These are phyloP conservation scores for Avahi laniger DNA, from an alignment of 2,797 vertebrate genomes.

Conservation along the genomic window DNA sequence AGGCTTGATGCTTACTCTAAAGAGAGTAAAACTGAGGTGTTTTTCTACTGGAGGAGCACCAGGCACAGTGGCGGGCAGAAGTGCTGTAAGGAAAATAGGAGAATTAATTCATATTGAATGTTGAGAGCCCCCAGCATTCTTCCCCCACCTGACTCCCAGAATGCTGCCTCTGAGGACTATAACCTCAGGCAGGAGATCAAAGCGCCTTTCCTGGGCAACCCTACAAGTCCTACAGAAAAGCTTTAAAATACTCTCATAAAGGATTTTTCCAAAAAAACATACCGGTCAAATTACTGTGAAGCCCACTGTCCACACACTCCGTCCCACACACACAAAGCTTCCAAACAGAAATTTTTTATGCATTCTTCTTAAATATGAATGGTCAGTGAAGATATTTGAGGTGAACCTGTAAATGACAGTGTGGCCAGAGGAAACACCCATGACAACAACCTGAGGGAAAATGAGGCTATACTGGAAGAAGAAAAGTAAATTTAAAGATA, in stretches of 20 bases:
- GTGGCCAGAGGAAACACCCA: neutral
- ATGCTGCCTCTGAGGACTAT: neutral
- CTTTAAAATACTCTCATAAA: neutral
- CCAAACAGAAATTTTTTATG: neutral
- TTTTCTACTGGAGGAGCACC: neutral
- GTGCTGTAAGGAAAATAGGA: neutral
- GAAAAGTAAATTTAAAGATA: neutral
- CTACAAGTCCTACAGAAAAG: neutral
- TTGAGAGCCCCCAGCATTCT: neutral
- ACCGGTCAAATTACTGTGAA: neutral
- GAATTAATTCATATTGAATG: neutral
- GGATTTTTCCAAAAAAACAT: neutral
- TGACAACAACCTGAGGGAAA: neutral
- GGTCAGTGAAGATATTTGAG: neutral
- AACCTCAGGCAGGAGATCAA: neutral
- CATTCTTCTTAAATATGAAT: neutral
- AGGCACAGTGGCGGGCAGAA: neutral
- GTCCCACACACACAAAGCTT: neutral
- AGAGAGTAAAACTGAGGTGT: neutral
- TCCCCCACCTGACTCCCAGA: neutral
- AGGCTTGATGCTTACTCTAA: neutral
- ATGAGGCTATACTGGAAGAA: neutral
- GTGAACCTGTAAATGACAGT: neutral
- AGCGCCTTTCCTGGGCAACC: neutral
- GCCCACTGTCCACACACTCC: neutral